phyloP scores from a whole-genome alignment of 2,888 invertebrate genomes.

The Subacronicta megacephala region DNA sequence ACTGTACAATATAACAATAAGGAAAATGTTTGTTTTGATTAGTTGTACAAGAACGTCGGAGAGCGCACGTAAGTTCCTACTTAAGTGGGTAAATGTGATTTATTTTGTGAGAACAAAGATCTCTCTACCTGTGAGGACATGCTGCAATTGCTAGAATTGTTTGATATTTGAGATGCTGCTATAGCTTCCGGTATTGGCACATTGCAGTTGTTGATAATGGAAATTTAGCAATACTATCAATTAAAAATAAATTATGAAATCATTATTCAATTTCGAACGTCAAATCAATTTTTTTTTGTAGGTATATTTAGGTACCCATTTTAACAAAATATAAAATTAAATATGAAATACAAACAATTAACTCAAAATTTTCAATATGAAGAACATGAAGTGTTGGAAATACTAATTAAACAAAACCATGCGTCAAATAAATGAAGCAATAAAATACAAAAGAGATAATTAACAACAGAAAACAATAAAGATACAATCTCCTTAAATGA shows the following conservation, averaged over 20 bases:
- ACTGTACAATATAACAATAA: conserved; percentile 38
- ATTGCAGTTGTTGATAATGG: too few relatives aligned
- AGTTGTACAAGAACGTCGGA: conserved; percentile 56
- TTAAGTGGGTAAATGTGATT: conserved; percentile 64
- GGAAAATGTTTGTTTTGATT: conserved; percentile 62
- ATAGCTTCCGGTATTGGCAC: too few relatives aligned
- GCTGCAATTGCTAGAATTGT: conserved; percentile 18
- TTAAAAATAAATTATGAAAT: too few relatives aligned
- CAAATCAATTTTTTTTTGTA: too few relatives aligned
- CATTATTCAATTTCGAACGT: too few relatives aligned
- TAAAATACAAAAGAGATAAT: conserved; percentile 34
- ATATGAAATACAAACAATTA: too few relatives aligned
- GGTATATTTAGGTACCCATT: too few relatives aligned
- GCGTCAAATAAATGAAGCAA: conserved; percentile 20
- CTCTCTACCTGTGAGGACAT: conserved; percentile 14
- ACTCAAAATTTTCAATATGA: too few relatives aligned
- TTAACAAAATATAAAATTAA: too few relatives aligned
- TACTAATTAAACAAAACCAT: conserved; percentile 9
- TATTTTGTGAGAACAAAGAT: conserved; percentile 55
- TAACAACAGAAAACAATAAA: conserved; percentile 34
- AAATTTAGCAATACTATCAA: too few relatives aligned
- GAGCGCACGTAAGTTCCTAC: conserved; percentile 51
- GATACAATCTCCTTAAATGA: conserved; percentile 31
- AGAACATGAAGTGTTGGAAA: too few relatives aligned
- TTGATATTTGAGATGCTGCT: conserved; percentile 2